Base-by-base conservation (phyloP, 2,797 vertebrate species). In the Scleropages formosus region DNA sequence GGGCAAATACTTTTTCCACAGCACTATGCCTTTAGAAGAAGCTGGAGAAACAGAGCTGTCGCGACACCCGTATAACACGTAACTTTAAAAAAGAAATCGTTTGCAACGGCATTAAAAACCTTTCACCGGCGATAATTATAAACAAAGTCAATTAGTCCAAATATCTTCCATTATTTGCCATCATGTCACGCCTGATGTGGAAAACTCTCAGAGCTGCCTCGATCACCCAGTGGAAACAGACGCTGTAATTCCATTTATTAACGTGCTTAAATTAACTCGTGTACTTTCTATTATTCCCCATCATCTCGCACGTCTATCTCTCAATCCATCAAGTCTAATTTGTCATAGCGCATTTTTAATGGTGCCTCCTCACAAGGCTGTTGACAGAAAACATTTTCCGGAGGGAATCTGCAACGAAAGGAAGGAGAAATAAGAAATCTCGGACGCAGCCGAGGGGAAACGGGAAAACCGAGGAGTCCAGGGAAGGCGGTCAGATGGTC, bases 101-200 rank as follows among this genome's bases (percentile, higher is more conserved):
- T 61, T 73, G 8, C 22, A 24, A 73, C 44, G 59, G 8, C 22
- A 26, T 46, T 24, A 47, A 62, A 49, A 44, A 24, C 39, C 59
- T 62, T 12, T 68, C 26, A 24, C 12, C 22, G 18, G 70, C 4
- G 16, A 22, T 8, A 56, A 15, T 70, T 70, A 27, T 53, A 46
- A 70, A 65, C 26, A 74, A 49, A 68, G 9, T 18, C 49, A 69
- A 16, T 58, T 22, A 47, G 44, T 60, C 26, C 27, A 7, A 31
- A 46, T 15, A 67, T 60, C 68, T 68, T 26, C 65, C 16, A 6
- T 58, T 69, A 15, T 69, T 65, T 20, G 31, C 46, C 49, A 53
- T 15, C 16, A 6, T 1, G 26, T 69, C 8, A 12, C 12, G 20
- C 67, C 13, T 11, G 8, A 39, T 26, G 20, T 24, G 27, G n/a